Base-by-base conservation (phyloP, 2,888 invertebrate genomes). In the Pristionchus mayeri region DNA sequence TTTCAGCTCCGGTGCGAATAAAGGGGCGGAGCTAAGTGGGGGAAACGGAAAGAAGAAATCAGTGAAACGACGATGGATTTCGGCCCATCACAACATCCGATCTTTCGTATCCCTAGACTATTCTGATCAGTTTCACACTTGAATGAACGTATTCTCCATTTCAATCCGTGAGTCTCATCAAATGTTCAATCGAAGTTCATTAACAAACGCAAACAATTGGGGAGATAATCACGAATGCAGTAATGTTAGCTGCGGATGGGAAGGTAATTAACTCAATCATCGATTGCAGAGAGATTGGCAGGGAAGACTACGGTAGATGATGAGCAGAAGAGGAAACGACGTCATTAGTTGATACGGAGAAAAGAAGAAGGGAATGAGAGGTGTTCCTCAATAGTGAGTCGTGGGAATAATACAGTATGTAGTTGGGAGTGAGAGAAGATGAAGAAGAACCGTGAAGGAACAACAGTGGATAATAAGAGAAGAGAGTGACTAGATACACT, bases 141-240 rank as follows among this genome's bases (percentile, higher is more conserved):
- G 71, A 18, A n/a, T 13, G 54, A 4, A 21, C 7, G 54, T 3
- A n/a, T 54, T 44, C 44, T 9, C 63, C 18, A 34, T 30, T 63
- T 63, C 34, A 16, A 11, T 63, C 54, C 54, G 27, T 44, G 7
- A 44, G 60, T 3, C 60, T 60, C 27, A 27, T 60, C 60, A 60
- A 54, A 63, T 16, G 9, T n/a, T 24, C 60, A 21, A 30, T 18
- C 11, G 60, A 11, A 30, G 11, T 40, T 44, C 71, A 21, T n/a
- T 54, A 9, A 54, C 54, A 4, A 21, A 44, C 71, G 40, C n/a
- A 71, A 71, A n/a, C n/a, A n/a, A 71, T 71, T 71, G 71, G 34
- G n/a, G 44, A 71, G 44, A 71, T 40, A 71, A 71, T 71, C 71
- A 71, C n/a, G 40, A 44, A 71, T 71, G 21, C 40, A n/a, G 67